Evolutionary conservation across 2,888 invertebrate species (phyloP).

Genomic region (Darwinula stevensoni): DNA sequence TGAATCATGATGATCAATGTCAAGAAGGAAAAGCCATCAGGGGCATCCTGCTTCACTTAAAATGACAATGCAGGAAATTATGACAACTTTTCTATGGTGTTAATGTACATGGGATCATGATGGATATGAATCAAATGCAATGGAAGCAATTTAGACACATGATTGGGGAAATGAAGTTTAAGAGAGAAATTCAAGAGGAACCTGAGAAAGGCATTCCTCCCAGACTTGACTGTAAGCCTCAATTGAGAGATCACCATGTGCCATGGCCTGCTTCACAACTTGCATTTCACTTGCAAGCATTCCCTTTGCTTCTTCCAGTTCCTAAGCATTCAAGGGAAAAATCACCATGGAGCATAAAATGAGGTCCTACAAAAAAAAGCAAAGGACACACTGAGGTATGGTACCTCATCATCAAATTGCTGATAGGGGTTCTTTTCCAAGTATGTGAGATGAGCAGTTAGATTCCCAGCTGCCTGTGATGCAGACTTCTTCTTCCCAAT

Average conservation of each 20-base stretch:
- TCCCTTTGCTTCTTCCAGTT: constrained; percentile 22
- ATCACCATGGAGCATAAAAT: no score
- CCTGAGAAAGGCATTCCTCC: constrained; percentile 84
- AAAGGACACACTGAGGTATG: no score
- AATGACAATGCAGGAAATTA: no score
- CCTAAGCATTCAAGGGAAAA: constrained; percentile 6
- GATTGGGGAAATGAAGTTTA: no score
- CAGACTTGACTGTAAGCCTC: constrained; percentile 84
- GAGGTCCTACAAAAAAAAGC: no score
- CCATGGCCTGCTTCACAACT: constrained; percentile 70
- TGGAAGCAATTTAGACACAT: no score
- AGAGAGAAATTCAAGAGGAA: constrained; percentile 14
- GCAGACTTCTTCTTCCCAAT: constrained; percentile 10
- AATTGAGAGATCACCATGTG: constrained; percentile 66
- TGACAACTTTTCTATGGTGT: no score
- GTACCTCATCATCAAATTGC: constrained; percentile 32
- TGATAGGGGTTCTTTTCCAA: constrained; percentile 63
- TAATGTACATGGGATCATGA: no score
- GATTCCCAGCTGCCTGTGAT: no score
- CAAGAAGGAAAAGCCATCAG: no score
- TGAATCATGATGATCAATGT: not conserved
- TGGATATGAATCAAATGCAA: no score
- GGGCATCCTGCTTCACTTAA: no score
- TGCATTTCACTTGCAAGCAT: constrained; percentile 55
- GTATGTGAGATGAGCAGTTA: constrained; percentile 44